Conservation (phyloP, 2,797 vertebrate genomes). For the Sebastes kiyomatsui region DNA sequence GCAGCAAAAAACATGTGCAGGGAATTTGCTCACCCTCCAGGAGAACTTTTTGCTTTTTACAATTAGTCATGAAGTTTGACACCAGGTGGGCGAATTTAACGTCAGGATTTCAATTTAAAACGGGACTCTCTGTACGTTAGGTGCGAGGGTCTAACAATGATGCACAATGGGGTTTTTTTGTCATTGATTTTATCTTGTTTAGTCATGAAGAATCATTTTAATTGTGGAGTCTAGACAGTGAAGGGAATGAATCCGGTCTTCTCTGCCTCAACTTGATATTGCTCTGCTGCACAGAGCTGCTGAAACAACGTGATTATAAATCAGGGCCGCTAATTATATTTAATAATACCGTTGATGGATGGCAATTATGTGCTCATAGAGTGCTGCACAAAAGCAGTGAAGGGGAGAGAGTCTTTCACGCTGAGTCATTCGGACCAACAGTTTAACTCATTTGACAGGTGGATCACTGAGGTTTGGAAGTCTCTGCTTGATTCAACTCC, state of each 20-base stretch:
- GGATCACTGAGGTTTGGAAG: not conserved
- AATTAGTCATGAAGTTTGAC: not conserved
- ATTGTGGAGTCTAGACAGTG: not conserved
- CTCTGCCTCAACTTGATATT: constrained; percentile 12
- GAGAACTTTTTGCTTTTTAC: not conserved
- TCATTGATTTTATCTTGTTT: not conserved
- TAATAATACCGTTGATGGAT: not conserved
- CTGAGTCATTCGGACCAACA: constrained; percentile 4
- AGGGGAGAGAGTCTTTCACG: not conserved
- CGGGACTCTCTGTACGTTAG: not conserved
- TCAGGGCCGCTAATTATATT: not conserved
- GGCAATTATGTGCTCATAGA: not conserved
- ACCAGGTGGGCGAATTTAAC: not conserved
- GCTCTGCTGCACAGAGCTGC: not conserved
- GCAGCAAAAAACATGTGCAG: not conserved
- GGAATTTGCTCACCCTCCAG: not conserved
- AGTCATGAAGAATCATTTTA: not conserved
- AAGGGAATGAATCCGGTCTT: not conserved
- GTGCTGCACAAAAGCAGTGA: not conserved
- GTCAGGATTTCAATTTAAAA: not conserved
- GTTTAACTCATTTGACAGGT: not conserved
- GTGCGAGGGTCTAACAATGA: not conserved
- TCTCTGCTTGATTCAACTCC: constrained; percentile 31
- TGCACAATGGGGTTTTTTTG: not conserved
- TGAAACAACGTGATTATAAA: not conserved